Base-by-base conservation (phyloP, 2,888 invertebrate species). In the Apodemia zela region DNA sequence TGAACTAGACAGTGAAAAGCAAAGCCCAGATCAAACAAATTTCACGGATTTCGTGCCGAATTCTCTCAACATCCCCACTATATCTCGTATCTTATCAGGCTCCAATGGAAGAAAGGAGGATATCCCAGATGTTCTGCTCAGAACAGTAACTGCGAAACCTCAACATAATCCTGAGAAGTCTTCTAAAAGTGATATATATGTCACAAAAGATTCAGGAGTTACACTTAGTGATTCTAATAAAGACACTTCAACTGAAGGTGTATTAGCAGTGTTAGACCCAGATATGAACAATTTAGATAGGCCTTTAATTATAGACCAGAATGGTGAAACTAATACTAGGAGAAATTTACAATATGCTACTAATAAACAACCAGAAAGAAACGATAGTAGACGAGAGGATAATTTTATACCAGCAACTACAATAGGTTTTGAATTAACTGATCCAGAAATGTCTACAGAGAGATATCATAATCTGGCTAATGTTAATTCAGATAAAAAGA, bases 21-120 rank as follows among this genome's bases (percentile, higher is more conserved):
- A 84, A 66, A 81, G 80, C 62, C 80, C 85, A 29, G 92, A 91
- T 67, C 92, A 91, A 75, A 88, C 92, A 6, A 87, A 92, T 80
- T 93, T 92, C 75, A 93, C 93, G 65, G 94, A 94, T 76, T 94
- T 94, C 80, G 94, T 94, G 66, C 94, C 94, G 6, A 94, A 94
- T 70, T 88, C 92, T 10, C 93, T 96, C 63, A 95, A 95, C 80
- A 95, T 96, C 73, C 96, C 97, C 3, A 96, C 96, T 69, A 97
- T 97, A 71, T 95, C 96, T 3, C 93, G 97, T 63, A 97, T 97
- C 75, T 87, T 97, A 29, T 96, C 96, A 61, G 97, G 97, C 1
- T 96, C 97, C 61, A 97, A 96, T 78, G 97, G 97, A 0, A 92
- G 96, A 38, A 96, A 96, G 72, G 96, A 96, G 70, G 96, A 96